phyloP scores from a whole-genome alignment of 2,113 vertebrate genomes.

The Triplophysa rosa region DNA sequence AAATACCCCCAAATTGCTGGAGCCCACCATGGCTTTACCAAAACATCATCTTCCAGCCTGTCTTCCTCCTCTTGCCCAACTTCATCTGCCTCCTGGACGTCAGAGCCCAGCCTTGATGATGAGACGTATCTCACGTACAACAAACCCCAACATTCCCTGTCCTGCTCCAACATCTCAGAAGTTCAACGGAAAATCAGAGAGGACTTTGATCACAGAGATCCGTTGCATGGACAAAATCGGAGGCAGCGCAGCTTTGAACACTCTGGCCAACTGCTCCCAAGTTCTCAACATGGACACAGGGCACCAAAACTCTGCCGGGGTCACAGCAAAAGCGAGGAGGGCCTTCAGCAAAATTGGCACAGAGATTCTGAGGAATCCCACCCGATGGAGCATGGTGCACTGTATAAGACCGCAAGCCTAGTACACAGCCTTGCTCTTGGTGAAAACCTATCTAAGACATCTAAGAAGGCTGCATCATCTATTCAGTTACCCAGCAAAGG shows the following conservation, averaged over 20 bases:
- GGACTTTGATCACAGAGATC: slow-evolving; percentile 12
- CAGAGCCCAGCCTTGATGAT: slow-evolving; percentile 67
- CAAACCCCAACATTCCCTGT: slow-evolving; percentile 70
- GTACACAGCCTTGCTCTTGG: slow-evolving; percentile 66
- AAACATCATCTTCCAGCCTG: slow-evolving; percentile 65
- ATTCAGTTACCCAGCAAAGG: slow-evolving; percentile 71
- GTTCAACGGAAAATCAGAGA: slow-evolving; percentile 55
- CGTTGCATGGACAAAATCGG: neutral
- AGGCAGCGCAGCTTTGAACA: slow-evolving; percentile 4
- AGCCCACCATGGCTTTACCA: slow-evolving; percentile 41
- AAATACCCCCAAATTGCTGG: slow-evolving; percentile 5
- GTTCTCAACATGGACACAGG: slow-evolving; percentile 5
- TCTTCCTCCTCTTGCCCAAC: slow-evolving; percentile 65
- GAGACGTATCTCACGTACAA: slow-evolving; percentile 55
- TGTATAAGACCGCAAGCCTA: slow-evolving; percentile 72
- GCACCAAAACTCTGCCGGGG: slow-evolving; percentile 61
- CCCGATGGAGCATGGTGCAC: slow-evolving; percentile 46
- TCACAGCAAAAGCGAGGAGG: slow-evolving; percentile 72
- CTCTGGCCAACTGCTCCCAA: neutral
- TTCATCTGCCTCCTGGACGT: slow-evolving; percentile 72
- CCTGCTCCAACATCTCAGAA: slow-evolving; percentile 73
- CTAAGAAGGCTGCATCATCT: slow-evolving; percentile 67
- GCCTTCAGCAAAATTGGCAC: slow-evolving; percentile 55
- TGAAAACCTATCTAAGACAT: slow-evolving; percentile 61
- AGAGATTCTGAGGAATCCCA: slow-evolving; percentile 29